A percentile compares a stretch with the other conserved stretches of the same genome.
These are phyloP conservation scores for Macroteleia sp. DNA, from an alignment of 2,888 invertebrate genomes.

Conservation along the genomic window DNA sequence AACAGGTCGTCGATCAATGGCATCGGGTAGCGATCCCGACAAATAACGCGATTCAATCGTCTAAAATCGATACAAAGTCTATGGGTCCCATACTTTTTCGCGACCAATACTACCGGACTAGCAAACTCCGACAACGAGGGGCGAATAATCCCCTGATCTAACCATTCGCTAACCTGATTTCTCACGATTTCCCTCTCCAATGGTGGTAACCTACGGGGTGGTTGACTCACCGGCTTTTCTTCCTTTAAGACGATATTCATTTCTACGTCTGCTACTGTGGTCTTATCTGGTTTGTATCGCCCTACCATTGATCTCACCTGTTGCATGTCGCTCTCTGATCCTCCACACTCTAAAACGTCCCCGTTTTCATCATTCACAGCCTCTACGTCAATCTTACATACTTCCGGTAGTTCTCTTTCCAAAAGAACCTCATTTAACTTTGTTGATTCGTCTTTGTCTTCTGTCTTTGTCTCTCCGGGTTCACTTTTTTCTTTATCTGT, in stretches of 20 bases:
- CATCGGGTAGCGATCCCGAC: not conserved
- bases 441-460: not conserved
- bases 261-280: slow-evolving; percentile 3
- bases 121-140: slow-evolving; percentile 55
- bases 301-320: not conserved
- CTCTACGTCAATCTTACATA: no score
- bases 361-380: slow-evolving; percentile 5
- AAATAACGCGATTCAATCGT: not conserved
- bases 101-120: slow-evolving; percentile 65
- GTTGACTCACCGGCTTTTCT: slow-evolving; percentile 57
- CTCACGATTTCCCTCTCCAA: slow-evolving; percentile 50
- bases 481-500: no score
- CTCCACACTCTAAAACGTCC: not conserved
- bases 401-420: no score
- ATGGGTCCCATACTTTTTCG: slow-evolving; percentile 62
- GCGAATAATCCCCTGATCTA: slow-evolving; percentile 54
- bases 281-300: no score
- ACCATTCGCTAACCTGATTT: slow-evolving; percentile 64
- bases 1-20: not conserved
- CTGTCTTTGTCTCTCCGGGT: no score
- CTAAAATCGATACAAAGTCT: slow-evolving; percentile 10
- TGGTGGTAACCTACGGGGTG: slow-evolving; percentile 55
- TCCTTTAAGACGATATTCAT: slow-evolving; percentile 53
- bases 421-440: no score
- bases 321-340: not conserved